A percentile compares a stretch with the other conserved stretches of the same genome.
Evolutionary conservation across 2,797 vertebrate genomes (phyloP).

Genomic region (Borostomias antarcticus): DNA sequence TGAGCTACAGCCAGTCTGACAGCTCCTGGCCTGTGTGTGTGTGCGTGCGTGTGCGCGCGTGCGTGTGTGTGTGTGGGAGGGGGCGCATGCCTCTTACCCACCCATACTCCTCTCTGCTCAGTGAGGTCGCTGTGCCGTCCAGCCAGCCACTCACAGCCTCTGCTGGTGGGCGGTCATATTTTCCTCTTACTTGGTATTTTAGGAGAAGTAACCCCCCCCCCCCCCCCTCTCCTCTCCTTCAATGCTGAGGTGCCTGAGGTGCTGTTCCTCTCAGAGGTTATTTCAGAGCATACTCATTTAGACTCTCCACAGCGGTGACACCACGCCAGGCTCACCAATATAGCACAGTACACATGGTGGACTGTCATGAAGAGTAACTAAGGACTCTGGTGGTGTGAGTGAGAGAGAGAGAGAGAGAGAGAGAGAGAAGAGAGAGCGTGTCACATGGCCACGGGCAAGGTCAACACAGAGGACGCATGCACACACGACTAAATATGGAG

Average conservation of each 20-base stretch:
- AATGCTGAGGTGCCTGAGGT: slow-evolving; percentile 12
- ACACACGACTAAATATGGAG: background rate
- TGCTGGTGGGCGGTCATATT: background rate
- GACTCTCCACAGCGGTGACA: no score
- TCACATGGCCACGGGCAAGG: slow-evolving; percentile 20
- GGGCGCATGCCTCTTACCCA: background rate
- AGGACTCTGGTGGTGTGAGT: background rate
- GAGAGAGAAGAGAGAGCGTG: no score
- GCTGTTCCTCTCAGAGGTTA: no score
- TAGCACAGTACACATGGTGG: no score
- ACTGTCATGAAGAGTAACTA: no score
- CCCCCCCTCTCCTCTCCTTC: background rate
- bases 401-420: background rate
- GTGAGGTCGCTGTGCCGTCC: background rate
- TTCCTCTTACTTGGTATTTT: slow-evolving; percentile 34
- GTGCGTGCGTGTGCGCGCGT: background rate
- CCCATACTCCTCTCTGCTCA: background rate
- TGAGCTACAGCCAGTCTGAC: slow-evolving; percentile 14
- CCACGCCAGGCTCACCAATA: no score
- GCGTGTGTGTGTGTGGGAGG: background rate
- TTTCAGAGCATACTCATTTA: no score
- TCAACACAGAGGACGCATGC: slow-evolving; percentile 6
- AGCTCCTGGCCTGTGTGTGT: background rate
- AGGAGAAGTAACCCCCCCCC: slow-evolving; percentile 13
- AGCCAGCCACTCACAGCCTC: background rate